phyloP scores from a whole-genome alignment of 2,888 invertebrate genomes.

The Neelides folsomi region DNA sequence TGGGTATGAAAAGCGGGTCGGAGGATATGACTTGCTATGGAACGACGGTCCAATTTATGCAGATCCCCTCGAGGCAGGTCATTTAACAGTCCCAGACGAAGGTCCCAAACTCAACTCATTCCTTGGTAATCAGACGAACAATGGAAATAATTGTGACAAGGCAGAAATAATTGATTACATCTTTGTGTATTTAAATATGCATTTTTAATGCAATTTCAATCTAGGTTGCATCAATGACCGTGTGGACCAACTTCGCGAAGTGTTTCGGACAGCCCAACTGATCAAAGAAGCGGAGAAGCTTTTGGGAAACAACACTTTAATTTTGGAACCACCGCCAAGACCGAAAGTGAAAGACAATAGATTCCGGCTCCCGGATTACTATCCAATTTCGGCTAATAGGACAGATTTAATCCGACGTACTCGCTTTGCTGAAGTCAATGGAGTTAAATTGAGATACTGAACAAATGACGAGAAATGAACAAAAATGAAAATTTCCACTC shows the following conservation, averaged over 20 bases:
- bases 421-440: no score
- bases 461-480: no score
- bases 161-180: not conserved
- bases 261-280: conserved; percentile 18
- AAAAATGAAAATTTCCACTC: no score
- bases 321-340: no score
- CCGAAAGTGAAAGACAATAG: no score
- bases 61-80: conserved; percentile 19
- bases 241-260: conserved; percentile 21
- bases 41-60: conserved; percentile 42
- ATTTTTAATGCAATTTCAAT: not conserved
- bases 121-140: conserved; percentile 14
- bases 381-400: no score
- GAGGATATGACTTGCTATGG: conserved; percentile 49
- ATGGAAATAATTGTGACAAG: not conserved
- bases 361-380: no score
- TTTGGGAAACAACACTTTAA: no score
- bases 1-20: conserved; percentile 46
- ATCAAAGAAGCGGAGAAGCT: conserved; percentile 8
- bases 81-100: conserved; percentile 13
- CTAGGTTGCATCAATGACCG: conserved; percentile 30
- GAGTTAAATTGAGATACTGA: no score
- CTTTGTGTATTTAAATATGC: not conserved
- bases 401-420: no score
- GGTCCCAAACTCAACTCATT: conserved; percentile 29